Evolutionary conservation across 2,888 invertebrate genomes (phyloP).

Genomic region (Cantharis lateralis): DNA sequence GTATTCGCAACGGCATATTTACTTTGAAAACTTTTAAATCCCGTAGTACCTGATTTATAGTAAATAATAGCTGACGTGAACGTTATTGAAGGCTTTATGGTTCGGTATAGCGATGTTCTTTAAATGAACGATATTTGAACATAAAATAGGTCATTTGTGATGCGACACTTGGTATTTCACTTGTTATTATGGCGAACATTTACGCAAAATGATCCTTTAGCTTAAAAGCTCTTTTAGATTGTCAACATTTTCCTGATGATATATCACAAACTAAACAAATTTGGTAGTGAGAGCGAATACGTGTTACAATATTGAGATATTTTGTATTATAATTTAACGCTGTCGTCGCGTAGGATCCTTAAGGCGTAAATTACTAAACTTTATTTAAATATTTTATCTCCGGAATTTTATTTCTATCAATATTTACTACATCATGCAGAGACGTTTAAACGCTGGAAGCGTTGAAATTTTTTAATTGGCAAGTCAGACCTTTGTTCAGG

Average conservation of each 20-base stretch:
- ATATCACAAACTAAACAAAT: background rate
- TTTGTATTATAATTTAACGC: background rate
- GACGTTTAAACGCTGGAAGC: background rate
- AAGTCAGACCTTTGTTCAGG: background rate
- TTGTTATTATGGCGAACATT: background rate
- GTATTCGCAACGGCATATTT: background rate
- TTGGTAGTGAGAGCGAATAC: background rate
- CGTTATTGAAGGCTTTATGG: background rate
- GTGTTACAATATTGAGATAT: background rate
- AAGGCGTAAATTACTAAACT: background rate
- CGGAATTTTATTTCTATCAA: background rate
- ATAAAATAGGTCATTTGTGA: background rate
- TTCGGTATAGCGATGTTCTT: background rate
- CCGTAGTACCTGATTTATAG: background rate
- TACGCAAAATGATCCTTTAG: background rate
- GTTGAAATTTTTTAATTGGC: background rate
- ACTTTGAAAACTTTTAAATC: background rate
- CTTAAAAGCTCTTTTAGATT: background rate
- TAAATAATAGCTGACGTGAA: background rate
- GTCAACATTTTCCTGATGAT: background rate
- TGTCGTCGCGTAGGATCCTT: background rate
- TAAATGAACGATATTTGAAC: background rate
- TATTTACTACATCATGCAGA: background rate
- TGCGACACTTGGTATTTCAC: background rate
- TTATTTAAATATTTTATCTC: background rate